These are phyloP conservation scores for Mustela nigripes DNA, from an alignment of 2,113 vertebrate genomes.

Conservation along the genomic window DNA sequence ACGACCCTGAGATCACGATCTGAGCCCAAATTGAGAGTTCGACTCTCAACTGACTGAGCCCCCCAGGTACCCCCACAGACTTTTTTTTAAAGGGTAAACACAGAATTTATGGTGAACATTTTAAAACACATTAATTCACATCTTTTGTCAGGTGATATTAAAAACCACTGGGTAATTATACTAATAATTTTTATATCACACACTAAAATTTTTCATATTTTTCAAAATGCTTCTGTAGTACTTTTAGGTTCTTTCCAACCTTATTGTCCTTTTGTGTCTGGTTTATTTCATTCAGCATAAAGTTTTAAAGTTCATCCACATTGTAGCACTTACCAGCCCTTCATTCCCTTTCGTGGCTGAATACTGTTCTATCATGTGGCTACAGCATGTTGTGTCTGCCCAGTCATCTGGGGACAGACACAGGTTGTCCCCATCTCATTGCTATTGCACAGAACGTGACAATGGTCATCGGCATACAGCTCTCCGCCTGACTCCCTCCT, in stretches of 20 bases:
- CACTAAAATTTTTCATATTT: neutral
- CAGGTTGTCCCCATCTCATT: neutral
- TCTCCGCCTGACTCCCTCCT: neutral
- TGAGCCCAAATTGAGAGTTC: neutral
- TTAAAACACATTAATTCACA: neutral
- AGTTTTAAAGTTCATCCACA: neutral
- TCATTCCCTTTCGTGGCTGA: slow-evolving; percentile 19
- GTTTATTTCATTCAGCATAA: neutral
- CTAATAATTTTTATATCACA: slow-evolving; percentile 14
- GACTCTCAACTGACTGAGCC: neutral
- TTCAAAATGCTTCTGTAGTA: neutral
- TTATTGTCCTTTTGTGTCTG: neutral
- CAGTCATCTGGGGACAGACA: neutral
- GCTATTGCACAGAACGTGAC: neutral
- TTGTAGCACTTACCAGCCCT: neutral
- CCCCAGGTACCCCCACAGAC: neutral
- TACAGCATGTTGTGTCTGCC: neutral
- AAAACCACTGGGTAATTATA: neutral
- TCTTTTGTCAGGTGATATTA: slow-evolving; percentile 11
- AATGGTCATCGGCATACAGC: neutral
- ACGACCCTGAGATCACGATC: neutral
- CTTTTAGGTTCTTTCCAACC: neutral
- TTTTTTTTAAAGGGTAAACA: neutral
- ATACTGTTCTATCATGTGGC: neutral
- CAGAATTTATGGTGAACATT: neutral